phyloP scores from a whole-genome alignment of 92 coral and sea anemone genomes.

The Bergia puertoricense region DNA sequence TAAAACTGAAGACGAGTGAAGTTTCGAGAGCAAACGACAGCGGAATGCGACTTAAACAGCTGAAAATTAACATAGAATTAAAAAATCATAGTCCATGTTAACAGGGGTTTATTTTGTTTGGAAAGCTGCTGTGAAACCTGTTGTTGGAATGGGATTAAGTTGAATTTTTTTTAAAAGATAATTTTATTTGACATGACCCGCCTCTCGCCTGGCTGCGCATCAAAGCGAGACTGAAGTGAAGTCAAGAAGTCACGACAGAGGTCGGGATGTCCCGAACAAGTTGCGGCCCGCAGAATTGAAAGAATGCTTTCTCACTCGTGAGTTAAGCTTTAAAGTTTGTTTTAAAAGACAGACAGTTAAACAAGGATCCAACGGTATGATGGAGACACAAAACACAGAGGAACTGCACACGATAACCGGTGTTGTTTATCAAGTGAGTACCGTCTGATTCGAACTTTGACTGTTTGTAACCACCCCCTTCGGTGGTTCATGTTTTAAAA shows the following conservation, averaged over 20 bases:
- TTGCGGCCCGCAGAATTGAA: neutral
- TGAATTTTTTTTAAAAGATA: too few relatives aligned
- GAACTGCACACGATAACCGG: conserved; percentile 73
- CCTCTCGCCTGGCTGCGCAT: conserved; percentile 15
- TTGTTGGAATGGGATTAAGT: neutral
- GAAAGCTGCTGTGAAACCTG: conserved; percentile 3
- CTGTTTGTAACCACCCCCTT: neutral
- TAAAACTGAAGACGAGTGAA: neutral
- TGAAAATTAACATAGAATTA: neutral
- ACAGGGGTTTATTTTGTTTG: conserved; percentile 3
- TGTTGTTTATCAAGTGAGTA: conserved; percentile 73
- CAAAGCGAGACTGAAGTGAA: conserved; percentile 31
- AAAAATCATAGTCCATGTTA: neutral
- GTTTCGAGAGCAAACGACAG: neutral
- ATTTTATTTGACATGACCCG: neutral
- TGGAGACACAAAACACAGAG: conserved; percentile 63
- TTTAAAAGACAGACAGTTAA: neutral
- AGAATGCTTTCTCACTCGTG: neutral
- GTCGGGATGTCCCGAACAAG: conserved; percentile 33
- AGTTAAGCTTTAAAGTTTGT: neutral
- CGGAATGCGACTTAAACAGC: neutral
- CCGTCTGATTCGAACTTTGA: neutral
- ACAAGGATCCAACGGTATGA: conserved; percentile 11
- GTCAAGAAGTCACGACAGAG: conserved; percentile 35
- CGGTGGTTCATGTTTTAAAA: neutral